Percentiles rank a stretch among this genome's conserved stretches.
Conservation (phyloP, 2,888 invertebrate genomes). For the Sycophila texana region DNA sequence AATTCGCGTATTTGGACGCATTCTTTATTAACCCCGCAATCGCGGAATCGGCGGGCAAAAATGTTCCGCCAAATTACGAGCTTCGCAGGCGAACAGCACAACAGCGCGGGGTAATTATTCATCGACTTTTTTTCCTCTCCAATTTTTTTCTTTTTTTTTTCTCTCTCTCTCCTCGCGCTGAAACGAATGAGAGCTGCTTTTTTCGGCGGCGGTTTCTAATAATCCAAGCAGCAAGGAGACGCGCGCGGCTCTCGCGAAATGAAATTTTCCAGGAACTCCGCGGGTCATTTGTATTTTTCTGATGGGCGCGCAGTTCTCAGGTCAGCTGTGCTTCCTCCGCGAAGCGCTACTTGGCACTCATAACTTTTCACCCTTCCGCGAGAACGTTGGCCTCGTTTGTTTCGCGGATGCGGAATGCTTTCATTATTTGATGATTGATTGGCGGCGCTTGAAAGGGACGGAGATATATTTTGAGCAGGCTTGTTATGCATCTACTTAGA, state of each 20-base stretch:
- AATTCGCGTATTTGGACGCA: too few species aligned
- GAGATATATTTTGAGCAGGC: too few species aligned
- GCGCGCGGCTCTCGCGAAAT: conserved; percentile 19
- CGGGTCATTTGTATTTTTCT: conserved; percentile 16
- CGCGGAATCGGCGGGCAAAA: too few species aligned
- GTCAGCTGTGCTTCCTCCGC: conserved; percentile 1
- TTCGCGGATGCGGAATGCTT: not conserved
- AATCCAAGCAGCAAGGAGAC: conserved; percentile 8
- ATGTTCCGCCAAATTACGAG: too few species aligned
- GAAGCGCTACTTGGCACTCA: not conserved
- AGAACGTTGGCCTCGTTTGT: not conserved
- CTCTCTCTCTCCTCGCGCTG: not conserved
- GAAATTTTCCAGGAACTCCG: conserved; percentile 10
- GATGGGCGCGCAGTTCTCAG: not conserved
- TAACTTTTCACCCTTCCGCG: not conserved
- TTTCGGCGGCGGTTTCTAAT: conserved; percentile 23
- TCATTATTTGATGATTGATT: not conserved
- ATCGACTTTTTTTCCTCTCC: not conserved
- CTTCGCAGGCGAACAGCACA: not conserved
- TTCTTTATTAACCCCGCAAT: too few species aligned
- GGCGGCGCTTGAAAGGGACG: too few species aligned
- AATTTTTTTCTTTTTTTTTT: too few species aligned
- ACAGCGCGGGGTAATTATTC: not conserved
- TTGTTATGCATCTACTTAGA: too few species aligned
- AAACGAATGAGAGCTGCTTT: not conserved